Evolutionary conservation across 2,888 invertebrate genomes (phyloP).

Genomic region (Quadroppia sp.): DNA sequence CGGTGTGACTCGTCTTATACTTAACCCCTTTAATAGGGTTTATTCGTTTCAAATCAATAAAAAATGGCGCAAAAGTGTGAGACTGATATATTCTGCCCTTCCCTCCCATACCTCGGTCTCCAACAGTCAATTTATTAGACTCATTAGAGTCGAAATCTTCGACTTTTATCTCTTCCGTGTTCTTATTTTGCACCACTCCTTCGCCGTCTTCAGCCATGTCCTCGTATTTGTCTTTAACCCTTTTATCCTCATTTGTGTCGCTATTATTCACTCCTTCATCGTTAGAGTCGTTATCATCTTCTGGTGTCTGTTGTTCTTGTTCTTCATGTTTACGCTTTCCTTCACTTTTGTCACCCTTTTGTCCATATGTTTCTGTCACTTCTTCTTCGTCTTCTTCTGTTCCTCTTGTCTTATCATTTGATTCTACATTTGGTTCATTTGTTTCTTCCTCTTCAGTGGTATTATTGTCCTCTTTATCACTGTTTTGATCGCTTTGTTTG

Average conservation of each 20-base stretch:
- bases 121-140: background rate
- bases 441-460: background rate
- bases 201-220: background rate
- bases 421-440: background rate
- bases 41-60: conserved; percentile 33
- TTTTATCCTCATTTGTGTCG: conserved; percentile 28
- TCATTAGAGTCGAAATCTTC: background rate
- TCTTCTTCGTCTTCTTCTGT: conserved; percentile 11
- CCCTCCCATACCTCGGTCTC: background rate
- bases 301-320: background rate
- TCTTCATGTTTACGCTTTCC: background rate
- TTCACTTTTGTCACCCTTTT: background rate
- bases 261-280: background rate
- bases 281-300: background rate
- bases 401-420: conserved; percentile 14
- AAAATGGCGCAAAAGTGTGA: conserved; percentile 22
- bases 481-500: background rate
- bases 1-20: too few relatives aligned
- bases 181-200: background rate
- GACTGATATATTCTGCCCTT: conserved; percentile 7
- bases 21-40: conserved; percentile 20
- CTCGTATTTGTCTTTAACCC: conserved; percentile 5
- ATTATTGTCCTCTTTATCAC: background rate
- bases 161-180: background rate
- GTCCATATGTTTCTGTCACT: conserved; percentile 20